These are phyloP conservation scores for Ariolimax columbianus DNA, from an alignment of 2,888 invertebrate species.

Conservation along the genomic window DNA sequence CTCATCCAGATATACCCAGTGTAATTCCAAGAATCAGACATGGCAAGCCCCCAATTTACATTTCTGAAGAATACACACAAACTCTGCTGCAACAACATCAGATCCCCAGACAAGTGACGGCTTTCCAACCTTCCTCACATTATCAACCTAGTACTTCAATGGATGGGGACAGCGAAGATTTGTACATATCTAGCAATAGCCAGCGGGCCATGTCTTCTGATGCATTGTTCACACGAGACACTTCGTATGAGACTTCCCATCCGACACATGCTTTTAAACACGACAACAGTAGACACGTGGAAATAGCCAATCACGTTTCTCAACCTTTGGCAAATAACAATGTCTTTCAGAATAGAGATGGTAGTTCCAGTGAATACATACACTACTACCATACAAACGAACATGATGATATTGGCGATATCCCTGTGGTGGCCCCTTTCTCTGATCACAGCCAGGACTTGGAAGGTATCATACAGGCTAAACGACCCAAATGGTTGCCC, in stretches of 20 bases:
- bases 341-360: constrained; percentile 14
- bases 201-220: not conserved
- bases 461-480: not conserved
- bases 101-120: not conserved
- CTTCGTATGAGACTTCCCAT: not conserved
- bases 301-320: not conserved
- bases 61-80: not conserved
- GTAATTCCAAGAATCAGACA: constrained; percentile 16
- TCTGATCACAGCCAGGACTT: not conserved
- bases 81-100: not conserved
- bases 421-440: constrained; percentile 13
- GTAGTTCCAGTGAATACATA: constrained; percentile 49
- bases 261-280: not conserved
- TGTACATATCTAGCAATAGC: not conserved
- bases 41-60: constrained; percentile 7
- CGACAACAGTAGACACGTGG: not conserved
- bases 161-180: not conserved
- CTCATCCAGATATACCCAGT: not conserved
- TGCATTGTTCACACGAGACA: not conserved
- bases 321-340: not conserved
- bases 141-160: not conserved
- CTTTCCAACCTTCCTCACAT: not conserved
- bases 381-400: constrained; percentile 56
- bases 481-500: not conserved
- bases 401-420: constrained; percentile 46